Percentiles rank a stretch among this genome's conserved stretches.
Conservation (phyloP, 2,888 invertebrate genomes). For the Stenchaetothrips biformis region DNA sequence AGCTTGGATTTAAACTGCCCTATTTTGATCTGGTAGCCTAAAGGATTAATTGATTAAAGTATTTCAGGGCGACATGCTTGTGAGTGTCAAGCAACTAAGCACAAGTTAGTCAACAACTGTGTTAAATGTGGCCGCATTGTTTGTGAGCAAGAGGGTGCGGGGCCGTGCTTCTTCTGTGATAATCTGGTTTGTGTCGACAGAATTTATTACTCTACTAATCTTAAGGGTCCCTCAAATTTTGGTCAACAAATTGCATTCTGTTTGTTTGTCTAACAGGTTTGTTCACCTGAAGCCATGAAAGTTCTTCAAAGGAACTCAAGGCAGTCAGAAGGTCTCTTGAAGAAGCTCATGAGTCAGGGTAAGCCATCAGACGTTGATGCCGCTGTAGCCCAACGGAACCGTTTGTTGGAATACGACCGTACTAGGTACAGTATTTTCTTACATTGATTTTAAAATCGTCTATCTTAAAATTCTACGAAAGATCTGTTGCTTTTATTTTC, state of each 20-base stretch:
- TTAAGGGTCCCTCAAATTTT: neutral
- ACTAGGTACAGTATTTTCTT: conserved; percentile 55
- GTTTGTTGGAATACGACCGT: conserved; percentile 76
- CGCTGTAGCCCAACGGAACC: conserved; percentile 73
- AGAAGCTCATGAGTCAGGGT: conserved; percentile 58
- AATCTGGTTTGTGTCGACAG: too few relatives aligned
- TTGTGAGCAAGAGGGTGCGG: conserved; percentile 93
- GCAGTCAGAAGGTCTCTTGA: conserved; percentile 61
- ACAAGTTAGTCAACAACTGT: conserved; percentile 89
- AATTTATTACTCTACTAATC: conserved; percentile 36
- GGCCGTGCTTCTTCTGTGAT: conserved; percentile 91
- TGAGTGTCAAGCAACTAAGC: conserved; percentile 87
- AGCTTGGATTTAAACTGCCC: neutral
- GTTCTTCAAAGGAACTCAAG: conserved; percentile 62
- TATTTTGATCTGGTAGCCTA: neutral
- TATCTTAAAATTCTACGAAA: neutral
- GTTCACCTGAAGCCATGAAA: conserved; percentile 65
- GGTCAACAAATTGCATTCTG: neutral
- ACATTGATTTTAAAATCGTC: neutral
- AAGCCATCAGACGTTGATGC: conserved; percentile 60
- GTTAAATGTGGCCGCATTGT: conserved; percentile 89
- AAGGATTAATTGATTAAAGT: conserved; percentile 31
- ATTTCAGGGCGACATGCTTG: conserved; percentile 75
- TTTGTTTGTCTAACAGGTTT: conserved; percentile 51
- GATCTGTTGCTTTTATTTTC: conserved; percentile 4